These are phyloP conservation scores for Phyllostomus discolor DNA, from an alignment of 2,113 vertebrate genomes.

Conservation along the genomic window DNA sequence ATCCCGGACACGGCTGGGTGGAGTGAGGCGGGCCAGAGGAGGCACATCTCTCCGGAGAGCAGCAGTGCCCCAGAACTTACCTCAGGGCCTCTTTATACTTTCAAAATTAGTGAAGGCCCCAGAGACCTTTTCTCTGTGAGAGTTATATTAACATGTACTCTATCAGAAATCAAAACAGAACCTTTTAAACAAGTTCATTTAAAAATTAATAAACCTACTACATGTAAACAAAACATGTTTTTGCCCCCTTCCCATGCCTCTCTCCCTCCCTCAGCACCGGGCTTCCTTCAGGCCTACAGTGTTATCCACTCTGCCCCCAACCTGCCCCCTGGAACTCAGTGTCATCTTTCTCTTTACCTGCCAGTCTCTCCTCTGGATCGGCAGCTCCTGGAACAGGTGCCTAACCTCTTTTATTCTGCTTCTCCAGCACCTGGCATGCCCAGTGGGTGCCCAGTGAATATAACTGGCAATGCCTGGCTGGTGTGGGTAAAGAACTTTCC, in stretches of 20 bases:
- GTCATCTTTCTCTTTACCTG: not conserved
- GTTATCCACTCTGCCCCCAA: not conserved
- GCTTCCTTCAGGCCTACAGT: not conserved
- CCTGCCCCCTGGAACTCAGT: no score
- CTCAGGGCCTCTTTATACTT: not conserved
- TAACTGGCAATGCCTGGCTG: not conserved
- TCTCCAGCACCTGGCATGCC: not conserved
- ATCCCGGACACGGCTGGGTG: not conserved
- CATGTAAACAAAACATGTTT: not conserved
- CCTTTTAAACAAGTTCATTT: not conserved
- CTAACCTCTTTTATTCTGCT: not conserved
- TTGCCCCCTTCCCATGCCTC: accelerated
- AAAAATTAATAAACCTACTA: constrained; percentile 27
- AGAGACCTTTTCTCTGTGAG: not conserved
- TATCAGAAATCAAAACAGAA: not conserved
- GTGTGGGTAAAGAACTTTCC: not conserved
- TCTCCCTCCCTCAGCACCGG: not conserved
- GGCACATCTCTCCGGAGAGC: not conserved
- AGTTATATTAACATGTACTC: not conserved
- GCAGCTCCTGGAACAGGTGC: not conserved
- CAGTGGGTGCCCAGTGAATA: not conserved
- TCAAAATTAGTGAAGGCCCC: not conserved
- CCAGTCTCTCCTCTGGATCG: not conserved
- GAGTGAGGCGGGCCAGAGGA: not conserved
- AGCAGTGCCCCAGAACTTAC: not conserved